Evolutionary conservation across 2,888 invertebrate genomes (phyloP), one percentile per base, ranked within the genome.

Genomic region (Sinhomidia bicolor): DNA sequence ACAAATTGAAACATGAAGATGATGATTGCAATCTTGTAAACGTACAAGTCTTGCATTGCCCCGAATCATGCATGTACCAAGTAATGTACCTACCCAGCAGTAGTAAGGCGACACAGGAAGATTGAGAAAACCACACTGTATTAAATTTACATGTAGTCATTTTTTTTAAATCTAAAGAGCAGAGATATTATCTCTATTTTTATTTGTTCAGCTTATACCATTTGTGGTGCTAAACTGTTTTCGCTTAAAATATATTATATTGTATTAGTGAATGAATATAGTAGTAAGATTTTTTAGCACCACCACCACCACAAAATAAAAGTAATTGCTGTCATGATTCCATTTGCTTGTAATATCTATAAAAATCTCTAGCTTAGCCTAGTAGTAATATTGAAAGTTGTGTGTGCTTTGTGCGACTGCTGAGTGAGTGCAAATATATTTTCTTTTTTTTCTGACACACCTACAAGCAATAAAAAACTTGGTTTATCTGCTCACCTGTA

Each of bases 221-320:
- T 36, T 36, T 36, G 36, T 5, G 7, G 36, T 36, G 51, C 51
- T 17, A 4, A 54, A 54, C 51, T 6, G 26, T 60, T 60, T 26
- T 17, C 20, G 20, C 51, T 54, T 60, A 17, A 57, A 57, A 20
- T n/a, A n/a, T n/a, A 47, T 12, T 47, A 14, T 14, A n/a, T n/a
- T n/a, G n/a, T 23, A 12, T 26, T 26, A 60, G 60, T 60, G 12
- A 60, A 23, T 2, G 14, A 60, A 60, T 26, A 60, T 17, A 23
- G 9, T 26, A 60, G 4, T 60, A n/a, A n/a, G n/a, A n/a, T n/a
- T n/a, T 60, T 60, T 60, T 60, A 60, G 60, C 60, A 60, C 60
- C 60, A 60, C 26, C 3, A 60, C 9, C n/a, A n/a, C n/a, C n/a
- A n/a, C n/a, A n/a, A n/a, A n/a, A n/a, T 26, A 26, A 26, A 26